Conservation (phyloP, 2,113 vertebrate genomes). For the Hystrix cristata region DNA sequence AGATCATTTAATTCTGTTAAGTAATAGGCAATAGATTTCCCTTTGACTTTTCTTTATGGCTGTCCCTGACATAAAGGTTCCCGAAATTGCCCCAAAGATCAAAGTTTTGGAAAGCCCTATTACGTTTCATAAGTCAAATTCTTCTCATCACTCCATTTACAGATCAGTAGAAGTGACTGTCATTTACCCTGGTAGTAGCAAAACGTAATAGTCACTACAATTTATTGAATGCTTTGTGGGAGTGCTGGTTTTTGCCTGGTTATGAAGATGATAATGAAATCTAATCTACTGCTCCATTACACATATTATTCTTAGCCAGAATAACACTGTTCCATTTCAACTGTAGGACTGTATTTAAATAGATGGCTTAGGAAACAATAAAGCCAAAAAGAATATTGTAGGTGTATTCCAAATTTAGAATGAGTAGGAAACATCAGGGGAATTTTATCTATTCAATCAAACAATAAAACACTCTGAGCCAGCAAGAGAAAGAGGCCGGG, state of each 20-base stretch:
- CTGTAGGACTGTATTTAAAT: conserved; percentile 74
- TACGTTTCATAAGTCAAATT: conserved; percentile 47
- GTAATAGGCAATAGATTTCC: neutral
- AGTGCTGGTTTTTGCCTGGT: neutral
- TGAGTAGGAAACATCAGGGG: conserved; percentile 71
- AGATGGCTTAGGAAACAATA: conserved; percentile 82
- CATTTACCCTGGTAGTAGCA: neutral
- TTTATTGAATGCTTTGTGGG: neutral
- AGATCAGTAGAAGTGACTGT: conserved; percentile 26
- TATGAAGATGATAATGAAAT: conserved; percentile 60
- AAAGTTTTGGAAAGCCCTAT: neutral
- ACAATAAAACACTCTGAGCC: conserved; percentile 74
- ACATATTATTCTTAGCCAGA: conserved; percentile 73
- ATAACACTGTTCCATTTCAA: conserved; percentile 47
- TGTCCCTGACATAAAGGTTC: neutral
- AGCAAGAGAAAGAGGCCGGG: conserved; percentile 39
- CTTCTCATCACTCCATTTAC: conserved; percentile 26
- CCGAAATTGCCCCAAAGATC: neutral
- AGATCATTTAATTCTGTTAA: neutral
- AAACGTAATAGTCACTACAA: conserved; percentile 25
- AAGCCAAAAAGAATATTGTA: conserved; percentile 73
- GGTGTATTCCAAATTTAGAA: conserved; percentile 82
- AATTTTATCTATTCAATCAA: conserved; percentile 78
- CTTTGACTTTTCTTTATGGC: neutral
- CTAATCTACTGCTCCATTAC: conserved; percentile 47